Percentiles rank a stretch among this genome's conserved stretches.
Evolutionary conservation across 2,888 invertebrate genomes (phyloP).

Genomic region (Xestia c-nigrum): DNA sequence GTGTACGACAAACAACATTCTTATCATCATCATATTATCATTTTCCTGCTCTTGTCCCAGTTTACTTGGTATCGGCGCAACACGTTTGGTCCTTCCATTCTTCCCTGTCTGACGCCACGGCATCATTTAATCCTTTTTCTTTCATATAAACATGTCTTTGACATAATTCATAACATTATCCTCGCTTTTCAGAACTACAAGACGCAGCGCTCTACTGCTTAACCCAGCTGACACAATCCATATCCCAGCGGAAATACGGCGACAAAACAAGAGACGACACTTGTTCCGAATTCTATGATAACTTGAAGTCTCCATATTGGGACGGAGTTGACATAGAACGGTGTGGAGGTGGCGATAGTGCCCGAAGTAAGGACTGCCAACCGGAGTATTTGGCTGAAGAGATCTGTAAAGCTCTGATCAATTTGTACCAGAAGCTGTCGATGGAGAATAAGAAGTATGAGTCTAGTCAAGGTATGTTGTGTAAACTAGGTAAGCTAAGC

Average conservation of each 20-base stretch:
- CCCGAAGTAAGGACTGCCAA: constrained; percentile 75
- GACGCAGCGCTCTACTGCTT: constrained; percentile 80
- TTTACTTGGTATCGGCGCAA: not conserved
- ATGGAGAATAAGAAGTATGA: constrained; percentile 74
- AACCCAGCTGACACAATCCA: constrained; percentile 78
- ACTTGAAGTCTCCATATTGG: constrained; percentile 74
- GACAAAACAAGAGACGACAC: constrained; percentile 75
- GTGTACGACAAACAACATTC: not conserved
- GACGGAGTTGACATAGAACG: constrained; percentile 52
- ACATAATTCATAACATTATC: not conserved
- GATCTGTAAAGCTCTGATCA: constrained; percentile 78
- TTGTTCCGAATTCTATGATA: constrained; percentile 77
- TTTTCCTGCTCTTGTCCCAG: not conserved
- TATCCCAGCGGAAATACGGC: constrained; percentile 70
- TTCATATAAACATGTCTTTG: not conserved
- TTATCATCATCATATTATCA: not conserved
- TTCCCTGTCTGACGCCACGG: not conserved
- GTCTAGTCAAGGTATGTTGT: constrained; percentile 76
- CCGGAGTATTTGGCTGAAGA: constrained; percentile 84
- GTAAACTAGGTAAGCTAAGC: not conserved
- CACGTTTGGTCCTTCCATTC: not conserved
- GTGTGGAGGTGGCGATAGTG: constrained; percentile 71
- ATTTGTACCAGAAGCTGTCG: constrained; percentile 75
- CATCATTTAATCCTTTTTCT: not conserved
- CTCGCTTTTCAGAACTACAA: constrained; percentile 79